phyloP scores from a whole-genome alignment of 2,797 vertebrate species.

The Cetoscarus ocellatus region DNA sequence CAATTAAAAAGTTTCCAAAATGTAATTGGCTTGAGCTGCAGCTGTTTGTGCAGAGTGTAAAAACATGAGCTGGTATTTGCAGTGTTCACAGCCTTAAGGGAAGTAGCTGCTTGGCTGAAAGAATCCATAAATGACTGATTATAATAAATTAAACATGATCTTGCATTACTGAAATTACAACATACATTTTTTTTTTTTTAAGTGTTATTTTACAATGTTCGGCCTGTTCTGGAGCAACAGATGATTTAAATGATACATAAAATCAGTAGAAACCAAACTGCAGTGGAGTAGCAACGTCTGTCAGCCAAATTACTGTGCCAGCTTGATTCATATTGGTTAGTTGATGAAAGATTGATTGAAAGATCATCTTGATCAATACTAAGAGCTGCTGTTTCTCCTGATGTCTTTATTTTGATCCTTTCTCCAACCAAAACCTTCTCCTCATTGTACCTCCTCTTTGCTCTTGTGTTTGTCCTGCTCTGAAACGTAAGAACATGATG shows the following conservation, averaged over 20 bases:
- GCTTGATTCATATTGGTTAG: background rate
- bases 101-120: conserved; percentile 4
- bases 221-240: background rate
- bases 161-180: background rate
- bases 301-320: background rate
- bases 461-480: background rate
- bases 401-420: background rate
- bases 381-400: background rate
- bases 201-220: too few species aligned
- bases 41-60: conserved; percentile 1
- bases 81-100: conserved; percentile 7
- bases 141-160: conserved; percentile 13
- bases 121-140: conserved; percentile 6
- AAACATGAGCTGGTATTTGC: conserved; percentile 20
- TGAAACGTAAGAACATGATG: background rate
- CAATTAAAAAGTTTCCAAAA: conserved; percentile 12
- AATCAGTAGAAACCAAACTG: background rate
- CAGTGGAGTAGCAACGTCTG: background rate
- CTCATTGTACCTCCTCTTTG: background rate
- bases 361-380: background rate
- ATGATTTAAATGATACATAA: background rate
- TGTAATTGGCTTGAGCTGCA: background rate
- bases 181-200: too few species aligned
- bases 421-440: background rate
- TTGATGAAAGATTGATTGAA: background rate